Evolutionary conservation across 1,140 invertebrate genomes (phyloP), one percentile per base, ranked within the genome.

Genomic region (Nasonia giraulti): DNA sequence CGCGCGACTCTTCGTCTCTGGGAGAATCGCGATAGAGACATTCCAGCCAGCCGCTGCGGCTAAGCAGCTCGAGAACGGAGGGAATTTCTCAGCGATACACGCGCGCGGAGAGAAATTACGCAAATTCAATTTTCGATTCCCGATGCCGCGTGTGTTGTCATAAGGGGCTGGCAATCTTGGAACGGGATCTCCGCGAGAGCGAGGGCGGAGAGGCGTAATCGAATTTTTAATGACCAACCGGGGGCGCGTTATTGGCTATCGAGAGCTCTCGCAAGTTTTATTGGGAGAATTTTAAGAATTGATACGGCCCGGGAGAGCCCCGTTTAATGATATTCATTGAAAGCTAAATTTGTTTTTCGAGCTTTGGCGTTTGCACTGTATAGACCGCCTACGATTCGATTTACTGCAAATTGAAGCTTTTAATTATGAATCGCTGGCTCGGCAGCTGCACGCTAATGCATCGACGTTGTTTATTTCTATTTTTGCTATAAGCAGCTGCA

Each of bases 61-160:
- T 62, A 62, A 62, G 55, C 55, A 62, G 55, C 20, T 62, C 55
- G 17, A 62, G 2, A 62, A 0, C 55, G 20, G 7, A 20, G 20
- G 55, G 20, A 62, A n/a, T 62, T 62, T n/a, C 33, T 37, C 20
- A n/a, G n/a, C 55, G 55, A 62, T 62, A 62, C 27, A 12, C 10
- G 31, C 27, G 27, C 33, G 33, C 33, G 3, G 27, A 27, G 17
- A 79, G 71, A 62, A 85, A 85, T 85, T 55, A 83, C 68, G 77
- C 80, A 75, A 79, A 85, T 85, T 81, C 79, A 85, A 85, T 81
- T 85, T 85, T 69, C 55, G 31, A 75, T 68, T 80, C n/a, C 17
- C 76, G 44, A 50, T 69, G 73, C 73, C 33, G 14, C 20, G 12
- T 50, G 12, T 12, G 17, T n/a, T 62, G 20, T 62, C 55, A 62